Evolutionary conservation across 2,113 vertebrate species (phyloP), one percentile per base, ranked within the genome.

Genomic region (Silurus glanis): DNA sequence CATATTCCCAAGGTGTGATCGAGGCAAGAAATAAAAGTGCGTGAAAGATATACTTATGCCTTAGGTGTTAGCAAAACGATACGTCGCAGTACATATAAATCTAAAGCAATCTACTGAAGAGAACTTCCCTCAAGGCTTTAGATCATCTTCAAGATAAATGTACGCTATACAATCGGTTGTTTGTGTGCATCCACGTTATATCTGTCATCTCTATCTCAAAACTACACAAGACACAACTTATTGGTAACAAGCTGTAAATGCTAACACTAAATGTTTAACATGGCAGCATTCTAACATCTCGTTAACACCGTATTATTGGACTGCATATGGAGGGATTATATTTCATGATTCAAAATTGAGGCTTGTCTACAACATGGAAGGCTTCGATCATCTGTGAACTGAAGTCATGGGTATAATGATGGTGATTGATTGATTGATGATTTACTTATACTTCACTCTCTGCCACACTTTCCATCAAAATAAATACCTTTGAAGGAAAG

Each of bases 91-190:
- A 45, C 25, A 85, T 85, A 80, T 67, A 66, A 85, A 66, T 80
- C 59, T 67, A 67, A 59, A 49, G 83, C 53, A 59, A 17, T 59
- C 67, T 61, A 74, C 61, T 84, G 67, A 80, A 58, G 37, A 58
- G 82, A 56, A 58, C 5, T 21, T 55, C 6, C 66, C 51, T 23
- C 10, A 8, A 71, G 82, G 66, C 64, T 83, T 71, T 25, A 83
- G 66, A 74, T 84, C 83, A 84, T 84, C 83, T 74, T 84, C 12
- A 58, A 61, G 55, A 72, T 84, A 84, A 72, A 72, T 83, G 28
- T 58, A n/a, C 6, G 81, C 13, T 28, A 80, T 17, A 80, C 3
- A 80, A 61, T 28, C 28, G 6, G 78, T 9, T 59, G 56, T 83
- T 69, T 69, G 53, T 21, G 23, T 74, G 71, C 47, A 76, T 25